Percentiles rank a stretch among this genome's conserved stretches.
Conservation (phyloP, 30 jellyfish, hydroid and myxozoan species). For the Turritopsis dohrnii region DNA sequence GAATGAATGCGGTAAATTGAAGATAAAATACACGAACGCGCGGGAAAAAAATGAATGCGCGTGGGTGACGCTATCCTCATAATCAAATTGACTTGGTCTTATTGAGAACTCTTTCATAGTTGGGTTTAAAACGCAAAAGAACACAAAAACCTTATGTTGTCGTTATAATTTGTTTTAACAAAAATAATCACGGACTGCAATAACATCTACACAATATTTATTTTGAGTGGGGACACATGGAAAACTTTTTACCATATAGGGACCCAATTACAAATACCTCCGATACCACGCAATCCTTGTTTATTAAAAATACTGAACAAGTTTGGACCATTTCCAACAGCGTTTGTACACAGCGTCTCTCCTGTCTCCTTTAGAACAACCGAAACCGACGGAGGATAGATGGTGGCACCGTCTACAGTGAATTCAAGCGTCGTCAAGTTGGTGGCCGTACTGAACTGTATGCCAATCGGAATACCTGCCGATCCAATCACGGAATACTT, state of each 20-base stretch:
- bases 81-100: too few relatives aligned
- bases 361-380: constrained; percentile 1
- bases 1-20: too few relatives aligned
- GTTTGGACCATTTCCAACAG: constrained; percentile 32
- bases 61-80: too few relatives aligned
- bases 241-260: constrained; percentile 31
- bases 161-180: too few relatives aligned
- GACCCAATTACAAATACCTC: constrained; percentile 36
- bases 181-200: too few relatives aligned
- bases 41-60: too few relatives aligned
- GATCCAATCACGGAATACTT: constrained; percentile 7
- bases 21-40: too few relatives aligned
- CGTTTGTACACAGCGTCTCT: constrained; percentile 22
- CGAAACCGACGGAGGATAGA: constrained; percentile 25
- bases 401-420: background rate
- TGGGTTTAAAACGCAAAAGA: too few relatives aligned
- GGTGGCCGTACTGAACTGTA: background rate
- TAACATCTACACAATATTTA: too few relatives aligned
- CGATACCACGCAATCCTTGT: constrained; percentile 24
- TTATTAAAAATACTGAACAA: background rate
- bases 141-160: too few relatives aligned
- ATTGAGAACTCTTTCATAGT: too few relatives aligned
- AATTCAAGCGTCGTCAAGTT: constrained; percentile 26
- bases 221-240: too few relatives aligned
- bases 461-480: constrained; percentile 9